phyloP scores from a whole-genome alignment of 2,888 invertebrate genomes.

The Catocala sponsa region DNA sequence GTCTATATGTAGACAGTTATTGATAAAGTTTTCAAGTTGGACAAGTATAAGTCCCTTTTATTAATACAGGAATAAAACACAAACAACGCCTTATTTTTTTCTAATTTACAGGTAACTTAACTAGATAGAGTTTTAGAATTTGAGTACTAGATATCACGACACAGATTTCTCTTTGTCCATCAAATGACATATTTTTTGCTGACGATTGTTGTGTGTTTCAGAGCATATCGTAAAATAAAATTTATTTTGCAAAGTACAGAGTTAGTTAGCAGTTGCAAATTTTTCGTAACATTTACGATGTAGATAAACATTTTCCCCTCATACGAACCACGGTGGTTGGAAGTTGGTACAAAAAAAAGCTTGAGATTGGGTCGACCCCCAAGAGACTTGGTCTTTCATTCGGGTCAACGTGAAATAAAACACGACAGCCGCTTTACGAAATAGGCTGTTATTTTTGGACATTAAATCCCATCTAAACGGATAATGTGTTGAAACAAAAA shows the following conservation, averaged over 20 bases:
- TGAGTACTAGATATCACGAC: constrained; percentile 23
- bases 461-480: constrained; percentile 1
- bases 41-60: no score
- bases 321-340: no score
- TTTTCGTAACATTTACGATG: no score
- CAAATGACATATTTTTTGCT: neutral
- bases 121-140: constrained; percentile 20
- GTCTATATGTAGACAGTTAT: no score
- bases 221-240: no score
- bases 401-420: neutral
- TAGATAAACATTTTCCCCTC: no score
- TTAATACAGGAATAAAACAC: no score
- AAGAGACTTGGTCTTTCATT: constrained; percentile 2
- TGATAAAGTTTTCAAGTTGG: no score
- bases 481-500: neutral
- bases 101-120: neutral
- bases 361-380: neutral
- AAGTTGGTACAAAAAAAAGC: neutral
- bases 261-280: no score
- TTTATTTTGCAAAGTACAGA: no score
- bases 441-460: neutral
- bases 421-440: neutral
- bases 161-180: constrained; percentile 30
- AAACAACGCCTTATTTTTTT: neutral
- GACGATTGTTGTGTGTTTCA: no score